Evolutionary conservation across 2,797 vertebrate species (phyloP).

Genomic region (Acanthornis magna): DNA sequence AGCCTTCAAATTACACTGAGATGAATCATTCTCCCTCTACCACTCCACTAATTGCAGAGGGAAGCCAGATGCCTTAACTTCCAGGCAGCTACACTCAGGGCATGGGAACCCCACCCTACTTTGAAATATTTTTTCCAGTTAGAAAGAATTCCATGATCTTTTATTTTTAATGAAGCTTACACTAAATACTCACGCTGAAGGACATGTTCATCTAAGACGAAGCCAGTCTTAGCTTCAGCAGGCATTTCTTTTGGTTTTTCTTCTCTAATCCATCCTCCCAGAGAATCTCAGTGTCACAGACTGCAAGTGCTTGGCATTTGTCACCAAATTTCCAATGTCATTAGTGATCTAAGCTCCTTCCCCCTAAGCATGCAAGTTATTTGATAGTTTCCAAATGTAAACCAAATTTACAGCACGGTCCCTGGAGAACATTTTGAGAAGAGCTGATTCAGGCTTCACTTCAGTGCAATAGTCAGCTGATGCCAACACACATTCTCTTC

Average conservation of each 20-base stretch:
- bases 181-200: background rate
- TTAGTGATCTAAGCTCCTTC: background rate
- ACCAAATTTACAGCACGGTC: background rate
- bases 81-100: background rate
- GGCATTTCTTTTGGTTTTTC: background rate
- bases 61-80: conserved; percentile 34
- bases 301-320: background rate
- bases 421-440: background rate
- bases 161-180: background rate
- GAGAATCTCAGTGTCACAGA: background rate
- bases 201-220: background rate
- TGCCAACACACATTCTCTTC: background rate
- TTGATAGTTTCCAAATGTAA: background rate
- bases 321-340: background rate
- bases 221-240: background rate
- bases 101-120: background rate
- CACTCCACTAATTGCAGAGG: background rate
- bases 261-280: background rate
- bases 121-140: background rate
- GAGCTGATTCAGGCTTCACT: background rate
- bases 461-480: background rate
- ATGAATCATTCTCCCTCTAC: conserved; percentile 36
- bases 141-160: background rate
- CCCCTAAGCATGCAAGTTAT: background rate
- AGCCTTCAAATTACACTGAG: background rate